Percentiles rank a stretch among this genome's conserved stretches.
phyloP scores from a whole-genome alignment of 2,888 invertebrate species.

The Muscina levida region DNA sequence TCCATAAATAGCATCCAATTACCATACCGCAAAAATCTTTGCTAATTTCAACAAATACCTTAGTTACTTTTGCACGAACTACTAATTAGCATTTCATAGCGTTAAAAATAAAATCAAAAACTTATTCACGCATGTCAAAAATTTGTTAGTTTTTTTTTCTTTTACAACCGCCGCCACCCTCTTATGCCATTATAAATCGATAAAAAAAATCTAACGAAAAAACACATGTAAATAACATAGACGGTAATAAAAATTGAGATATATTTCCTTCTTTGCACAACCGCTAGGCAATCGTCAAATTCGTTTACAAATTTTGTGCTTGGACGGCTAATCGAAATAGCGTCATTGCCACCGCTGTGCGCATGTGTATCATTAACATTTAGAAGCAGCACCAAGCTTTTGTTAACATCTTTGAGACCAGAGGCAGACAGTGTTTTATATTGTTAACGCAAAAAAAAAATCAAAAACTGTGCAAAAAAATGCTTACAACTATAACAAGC shows the following conservation, averaged over 20 bases:
- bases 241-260: too few species aligned
- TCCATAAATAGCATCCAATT: too few species aligned
- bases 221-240: too few species aligned
- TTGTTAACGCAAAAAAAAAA: too few species aligned
- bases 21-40: too few species aligned
- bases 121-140: conserved; percentile 32
- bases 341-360: background rate
- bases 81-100: background rate
- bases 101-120: conserved; percentile 23
- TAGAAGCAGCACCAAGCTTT: conserved; percentile 29
- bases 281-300: too few species aligned
- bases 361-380: conserved; percentile 29
- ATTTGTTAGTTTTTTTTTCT: too few species aligned
- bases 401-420: conserved; percentile 7
- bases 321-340: too few species aligned
- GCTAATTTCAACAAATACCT: too few species aligned
- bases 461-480: background rate
- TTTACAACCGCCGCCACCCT: conserved; percentile 18
- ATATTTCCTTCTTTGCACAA: too few species aligned
- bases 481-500: too few species aligned
- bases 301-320: too few species aligned
- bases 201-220: background rate
- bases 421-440: conserved; percentile 18
- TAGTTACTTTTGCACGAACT: background rate
- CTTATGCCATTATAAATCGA: conserved; percentile 15